Percentiles rank a stretch among this genome's conserved stretches.
Evolutionary conservation across 2,113 vertebrate species (phyloP).

Genomic region (Calypte anna): DNA sequence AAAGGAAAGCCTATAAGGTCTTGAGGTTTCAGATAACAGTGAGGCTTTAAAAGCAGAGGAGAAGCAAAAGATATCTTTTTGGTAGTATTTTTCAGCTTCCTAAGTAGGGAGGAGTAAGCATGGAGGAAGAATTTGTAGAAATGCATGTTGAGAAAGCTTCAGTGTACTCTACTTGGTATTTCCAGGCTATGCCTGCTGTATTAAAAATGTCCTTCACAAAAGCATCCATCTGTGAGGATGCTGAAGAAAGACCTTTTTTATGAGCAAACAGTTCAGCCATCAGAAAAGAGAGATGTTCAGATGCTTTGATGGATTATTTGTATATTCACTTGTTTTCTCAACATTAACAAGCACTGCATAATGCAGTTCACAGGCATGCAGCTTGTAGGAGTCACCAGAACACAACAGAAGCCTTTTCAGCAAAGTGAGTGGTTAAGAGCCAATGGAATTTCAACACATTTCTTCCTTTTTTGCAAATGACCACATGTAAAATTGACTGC

Average conservation of each 20-base stretch:
- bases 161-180: rapidly evolving
- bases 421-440: neutral
- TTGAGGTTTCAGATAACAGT: neutral
- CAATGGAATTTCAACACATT: neutral
- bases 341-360: neutral
- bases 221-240: neutral
- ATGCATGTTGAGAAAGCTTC: neutral
- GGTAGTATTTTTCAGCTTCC: neutral
- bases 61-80: neutral
- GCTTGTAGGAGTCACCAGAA: neutral
- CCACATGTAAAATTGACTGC: neutral
- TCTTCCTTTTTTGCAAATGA: neutral
- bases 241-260: neutral
- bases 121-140: neutral
- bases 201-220: neutral
- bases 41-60: neutral
- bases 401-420: neutral
- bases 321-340: neutral
- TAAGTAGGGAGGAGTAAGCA: neutral
- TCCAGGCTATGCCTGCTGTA: neutral
- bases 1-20: neutral
- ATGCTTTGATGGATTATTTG: neutral
- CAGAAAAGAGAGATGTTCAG: neutral
- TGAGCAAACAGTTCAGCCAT: neutral
- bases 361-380: neutral